Evolutionary conservation across 2,888 invertebrate species (phyloP).

Genomic region (Acholoe squamosa): DNA sequence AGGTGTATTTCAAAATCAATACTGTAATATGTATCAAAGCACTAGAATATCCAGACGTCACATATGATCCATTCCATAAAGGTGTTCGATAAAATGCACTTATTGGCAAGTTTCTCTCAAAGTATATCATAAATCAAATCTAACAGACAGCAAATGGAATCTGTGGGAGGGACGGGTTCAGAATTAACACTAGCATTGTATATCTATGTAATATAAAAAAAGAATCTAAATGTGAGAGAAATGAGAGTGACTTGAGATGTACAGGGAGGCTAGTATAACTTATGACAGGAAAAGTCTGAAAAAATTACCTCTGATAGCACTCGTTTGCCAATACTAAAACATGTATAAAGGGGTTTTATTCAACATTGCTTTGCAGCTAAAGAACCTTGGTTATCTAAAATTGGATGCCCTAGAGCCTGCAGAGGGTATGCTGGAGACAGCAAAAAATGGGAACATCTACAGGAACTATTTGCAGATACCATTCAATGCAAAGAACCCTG

Average conservation of each 20-base stretch:
- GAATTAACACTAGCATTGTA: too few relatives aligned
- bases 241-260: too few relatives aligned
- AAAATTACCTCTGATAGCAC: too few relatives aligned
- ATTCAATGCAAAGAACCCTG: conserved; percentile 67
- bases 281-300: too few relatives aligned
- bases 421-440: conserved; percentile 78
- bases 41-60: too few relatives aligned
- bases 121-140: too few relatives aligned
- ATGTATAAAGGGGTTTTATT: too few relatives aligned
- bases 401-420: conserved; percentile 82
- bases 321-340: too few relatives aligned
- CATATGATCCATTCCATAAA: too few relatives aligned
- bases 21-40: neutral
- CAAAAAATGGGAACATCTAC: conserved; percentile 77
- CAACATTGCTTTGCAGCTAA: conserved; percentile 65
- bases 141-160: neutral
- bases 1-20: conserved; percentile 69
- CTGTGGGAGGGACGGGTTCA: neutral
- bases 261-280: too few relatives aligned
- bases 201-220: neutral
- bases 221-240: neutral
- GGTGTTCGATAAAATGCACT: neutral
- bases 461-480: conserved; percentile 72
- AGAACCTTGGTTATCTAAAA: conserved; percentile 71
- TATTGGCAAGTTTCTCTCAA: too few relatives aligned